Evolutionary conservation across 92 coral and sea anemone species (phyloP).

Genomic region (Hydrozoanthus gracilis): DNA sequence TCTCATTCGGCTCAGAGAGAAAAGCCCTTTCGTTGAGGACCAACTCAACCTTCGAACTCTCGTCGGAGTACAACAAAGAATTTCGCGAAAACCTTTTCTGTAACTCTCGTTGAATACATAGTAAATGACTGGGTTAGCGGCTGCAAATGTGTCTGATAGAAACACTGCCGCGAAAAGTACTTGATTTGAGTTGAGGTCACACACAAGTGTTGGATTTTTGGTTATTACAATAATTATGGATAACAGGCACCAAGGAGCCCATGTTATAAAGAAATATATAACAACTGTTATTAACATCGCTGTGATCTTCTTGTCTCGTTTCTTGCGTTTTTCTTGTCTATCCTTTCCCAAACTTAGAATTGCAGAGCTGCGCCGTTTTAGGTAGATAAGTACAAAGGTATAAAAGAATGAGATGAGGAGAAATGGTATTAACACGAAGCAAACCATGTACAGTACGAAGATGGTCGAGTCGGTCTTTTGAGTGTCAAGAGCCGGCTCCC

Average conservation of each 20-base stretch:
- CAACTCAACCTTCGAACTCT: background rate
- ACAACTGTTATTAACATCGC: constrained; percentile 45
- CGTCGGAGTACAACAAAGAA: constrained; percentile 4
- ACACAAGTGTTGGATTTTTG: constrained; percentile 7
- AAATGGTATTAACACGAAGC: constrained; percentile 42
- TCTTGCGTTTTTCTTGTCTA: constrained; percentile 40
- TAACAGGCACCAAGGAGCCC: constrained; percentile 29
- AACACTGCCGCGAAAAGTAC: constrained; percentile 41
- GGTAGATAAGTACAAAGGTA: constrained; percentile 6
- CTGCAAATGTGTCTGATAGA: constrained; percentile 40
- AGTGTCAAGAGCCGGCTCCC: constrained; percentile 47
- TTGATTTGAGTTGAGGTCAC: constrained; percentile 30
- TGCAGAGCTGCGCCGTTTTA: constrained; percentile 7
- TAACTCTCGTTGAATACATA: constrained; percentile 50
- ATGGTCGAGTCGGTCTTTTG: constrained; percentile 2
- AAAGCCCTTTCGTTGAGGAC: constrained; percentile 9
- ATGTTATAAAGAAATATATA: constrained; percentile 23
- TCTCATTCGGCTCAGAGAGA: background rate
- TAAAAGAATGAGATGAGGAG: constrained; percentile 29
- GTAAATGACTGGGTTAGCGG: constrained; percentile 56
- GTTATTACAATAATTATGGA: constrained; percentile 11
- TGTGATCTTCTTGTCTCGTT: constrained; percentile 12
- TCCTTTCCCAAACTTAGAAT: constrained; percentile 6
- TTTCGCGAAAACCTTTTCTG: constrained; percentile 40
- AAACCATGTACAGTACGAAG: constrained; percentile 13